Conservation (phyloP, 1,140 invertebrate genomes). For the Platorchestia sp. region DNA sequence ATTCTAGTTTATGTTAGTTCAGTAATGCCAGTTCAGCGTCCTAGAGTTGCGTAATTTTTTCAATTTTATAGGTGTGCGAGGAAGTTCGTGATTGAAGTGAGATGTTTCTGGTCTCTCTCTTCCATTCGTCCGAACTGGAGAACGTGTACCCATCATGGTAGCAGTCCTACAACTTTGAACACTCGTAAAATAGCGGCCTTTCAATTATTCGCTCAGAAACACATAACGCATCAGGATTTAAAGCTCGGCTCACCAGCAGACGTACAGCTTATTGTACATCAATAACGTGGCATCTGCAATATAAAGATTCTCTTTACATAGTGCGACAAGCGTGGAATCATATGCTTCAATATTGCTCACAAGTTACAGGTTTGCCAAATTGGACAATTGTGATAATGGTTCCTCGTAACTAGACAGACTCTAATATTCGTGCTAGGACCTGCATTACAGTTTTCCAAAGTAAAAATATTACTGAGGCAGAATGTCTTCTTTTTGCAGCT, state of each 20-base stretch:
- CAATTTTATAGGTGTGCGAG: no score
- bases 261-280: neutral
- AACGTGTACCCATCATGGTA: no score
- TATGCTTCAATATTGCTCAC: neutral
- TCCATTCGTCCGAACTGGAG: no score
- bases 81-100: no score
- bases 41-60: no score
- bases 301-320: neutral
- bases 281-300: neutral
- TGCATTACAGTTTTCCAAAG: neutral
- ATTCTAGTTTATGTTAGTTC: neutral
- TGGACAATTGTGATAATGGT: neutral
- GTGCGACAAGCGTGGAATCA: neutral
- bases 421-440: neutral
- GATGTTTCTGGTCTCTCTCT: no score
- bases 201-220: no score
- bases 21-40: no score
- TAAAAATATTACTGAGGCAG: no score
- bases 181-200: no score
- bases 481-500: no score
- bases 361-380: neutral
- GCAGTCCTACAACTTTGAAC: no score
- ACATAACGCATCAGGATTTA: neutral
- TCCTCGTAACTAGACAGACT: neutral
- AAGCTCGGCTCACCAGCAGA: neutral